Percentiles rank a stretch among this genome's conserved stretches.
These are phyloP conservation scores for Belgica antarctica DNA, from an alignment of 2,888 invertebrate genomes.

Conservation along the genomic window DNA sequence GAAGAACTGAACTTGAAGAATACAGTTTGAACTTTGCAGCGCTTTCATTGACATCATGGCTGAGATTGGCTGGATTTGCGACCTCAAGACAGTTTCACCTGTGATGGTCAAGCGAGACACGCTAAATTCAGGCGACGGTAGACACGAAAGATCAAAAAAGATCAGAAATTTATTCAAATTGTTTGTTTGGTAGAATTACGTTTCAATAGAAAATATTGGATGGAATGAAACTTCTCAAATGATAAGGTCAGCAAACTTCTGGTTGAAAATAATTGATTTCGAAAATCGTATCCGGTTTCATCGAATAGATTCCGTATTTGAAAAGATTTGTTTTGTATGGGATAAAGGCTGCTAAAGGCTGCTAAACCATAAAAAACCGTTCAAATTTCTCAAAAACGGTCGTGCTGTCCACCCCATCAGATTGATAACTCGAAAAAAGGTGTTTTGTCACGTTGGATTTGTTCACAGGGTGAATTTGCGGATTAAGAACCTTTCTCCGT, in stretches of 20 bases:
- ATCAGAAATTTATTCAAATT: no score
- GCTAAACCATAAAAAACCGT: no score
- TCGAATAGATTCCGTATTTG: no score
- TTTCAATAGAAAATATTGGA: not conserved
- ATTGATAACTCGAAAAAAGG: not conserved
- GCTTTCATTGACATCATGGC: slow-evolving; percentile 77
- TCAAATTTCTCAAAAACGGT: no score
- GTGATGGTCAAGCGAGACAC: slow-evolving; percentile 61
- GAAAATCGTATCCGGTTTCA: not conserved
- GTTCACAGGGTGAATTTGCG: not conserved
- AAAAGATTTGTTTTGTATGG: no score
- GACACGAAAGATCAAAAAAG: no score
- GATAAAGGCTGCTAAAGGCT: not conserved
- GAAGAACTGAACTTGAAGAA: no score
- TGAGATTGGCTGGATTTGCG: slow-evolving; percentile 77
- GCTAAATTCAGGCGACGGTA: slow-evolving; percentile 62
- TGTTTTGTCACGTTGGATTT: not conserved
- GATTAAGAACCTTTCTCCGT: no score
- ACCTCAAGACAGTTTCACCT: slow-evolving; percentile 62
- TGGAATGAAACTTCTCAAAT: no score
- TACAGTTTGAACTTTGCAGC: no score
- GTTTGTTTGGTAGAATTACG: no score
- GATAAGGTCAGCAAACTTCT: not conserved
- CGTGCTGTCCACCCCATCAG: no score
- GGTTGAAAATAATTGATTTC: not conserved